Conservation (phyloP, 1,140 invertebrate genomes). For the Calliphora vicina region DNA sequence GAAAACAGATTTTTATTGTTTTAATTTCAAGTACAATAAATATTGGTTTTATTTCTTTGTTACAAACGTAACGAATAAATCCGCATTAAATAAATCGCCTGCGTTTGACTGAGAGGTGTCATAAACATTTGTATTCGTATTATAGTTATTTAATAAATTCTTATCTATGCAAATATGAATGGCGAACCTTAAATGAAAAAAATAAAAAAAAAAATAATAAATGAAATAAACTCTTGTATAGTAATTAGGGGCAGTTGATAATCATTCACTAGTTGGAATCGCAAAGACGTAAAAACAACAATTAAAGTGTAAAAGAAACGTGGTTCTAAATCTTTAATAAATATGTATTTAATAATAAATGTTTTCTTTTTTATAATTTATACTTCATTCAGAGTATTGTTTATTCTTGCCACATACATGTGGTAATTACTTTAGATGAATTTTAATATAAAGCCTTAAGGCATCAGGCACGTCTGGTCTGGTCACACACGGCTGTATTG, state of each 20-base stretch:
- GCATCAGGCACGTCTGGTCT: not conserved
- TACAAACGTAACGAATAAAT: no score
- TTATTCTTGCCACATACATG: not conserved
- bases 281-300: not conserved
- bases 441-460: not conserved
- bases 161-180: no score
- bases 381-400: not conserved
- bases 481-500: not conserved
- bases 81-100: no score
- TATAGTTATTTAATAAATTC: no score
- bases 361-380: not conserved
- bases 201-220: no score
- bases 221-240: no score
- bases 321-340: not conserved
- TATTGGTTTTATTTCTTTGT: no score
- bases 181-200: no score
- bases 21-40: no score
- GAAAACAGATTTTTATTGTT: no score
- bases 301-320: not conserved
- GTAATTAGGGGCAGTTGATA: not conserved
- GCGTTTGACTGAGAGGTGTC: no score
- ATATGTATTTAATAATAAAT: not conserved
- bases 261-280: not conserved
- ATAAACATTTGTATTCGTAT: no score
- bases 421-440: not conserved